Evolutionary conservation across 2,888 invertebrate species (phyloP), one percentile per base, ranked within the genome.

Genomic region (Drosophila putrida): DNA sequence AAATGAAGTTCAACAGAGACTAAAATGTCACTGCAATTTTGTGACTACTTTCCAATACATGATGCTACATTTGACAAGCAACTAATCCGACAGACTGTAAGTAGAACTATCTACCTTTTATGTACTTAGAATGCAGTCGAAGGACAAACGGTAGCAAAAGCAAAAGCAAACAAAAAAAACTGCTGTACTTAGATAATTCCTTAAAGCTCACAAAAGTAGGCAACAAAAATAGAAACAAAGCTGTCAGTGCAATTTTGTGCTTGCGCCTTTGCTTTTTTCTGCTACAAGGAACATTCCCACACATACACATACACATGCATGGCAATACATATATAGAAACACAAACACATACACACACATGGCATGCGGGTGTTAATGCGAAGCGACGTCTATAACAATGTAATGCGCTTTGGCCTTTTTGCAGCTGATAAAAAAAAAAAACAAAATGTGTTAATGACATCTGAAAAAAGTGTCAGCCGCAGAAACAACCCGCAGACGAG

Each of bases 401-500:
- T 67, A 61, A 66, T 61, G 50, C 44, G 62, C 50, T 51, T 36
- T 58, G 49, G 53, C 66, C 46, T 58, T 74, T 73, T 35, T 67
- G 51, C 43, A 38, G 53, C 55, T 51, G 53, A 66, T 70, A 64
- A 71, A 64, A 70, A 63, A 53, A 51, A 68, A 64, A 71, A 64
- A 70, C 61, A 53, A 51, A 68, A 61, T 72, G 75, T 78, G 75
- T 73, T 78, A 78, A 78, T 76, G 83, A 75, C 77, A 80, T 80
- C 75, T 74, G 63, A 68, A 69, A 73, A 64, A 74, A 73, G 63
- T 66, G 73, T 69, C 68, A 63, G 41, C 25, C 33, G 31, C 64
- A 63, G 51, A 11, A 33, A 44, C 4, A 27, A 28, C 41, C 41
- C 35, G 36, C 57, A 69, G 33, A 43, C 38, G 10, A 31, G 5